These are phyloP conservation scores for Proteles cristata DNA, from an alignment of 2,113 vertebrate genomes.

Conservation along the genomic window DNA sequence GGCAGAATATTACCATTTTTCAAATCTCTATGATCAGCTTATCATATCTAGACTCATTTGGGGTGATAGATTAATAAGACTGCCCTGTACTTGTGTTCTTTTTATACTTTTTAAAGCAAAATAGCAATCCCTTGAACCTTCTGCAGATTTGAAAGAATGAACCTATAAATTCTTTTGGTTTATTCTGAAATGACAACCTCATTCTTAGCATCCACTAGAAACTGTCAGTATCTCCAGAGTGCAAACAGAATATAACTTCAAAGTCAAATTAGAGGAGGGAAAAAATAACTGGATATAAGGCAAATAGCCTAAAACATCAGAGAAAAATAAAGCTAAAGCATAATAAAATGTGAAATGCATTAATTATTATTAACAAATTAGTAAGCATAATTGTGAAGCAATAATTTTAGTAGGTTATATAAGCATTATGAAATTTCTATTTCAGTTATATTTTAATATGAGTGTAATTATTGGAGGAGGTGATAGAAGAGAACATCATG, in stretches of 20 bases:
- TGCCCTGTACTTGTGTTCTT: slow-evolving; percentile 7
- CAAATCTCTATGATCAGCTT: slow-evolving; percentile 56
- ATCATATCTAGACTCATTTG: slow-evolving; percentile 18
- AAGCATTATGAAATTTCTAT: background rate
- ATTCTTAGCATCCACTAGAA: background rate
- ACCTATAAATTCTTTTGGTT: slow-evolving; percentile 5
- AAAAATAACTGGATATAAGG: background rate
- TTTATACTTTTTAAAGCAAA: slow-evolving; percentile 39
- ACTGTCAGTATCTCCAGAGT: background rate
- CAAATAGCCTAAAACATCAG: background rate
- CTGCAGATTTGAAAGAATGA: background rate
- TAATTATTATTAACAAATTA: background rate
- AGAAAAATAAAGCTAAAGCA: background rate
- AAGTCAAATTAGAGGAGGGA: background rate
- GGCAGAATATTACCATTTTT: slow-evolving; percentile 59
- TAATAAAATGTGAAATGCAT: background rate
- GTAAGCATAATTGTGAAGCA: background rate
- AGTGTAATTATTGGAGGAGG: background rate
- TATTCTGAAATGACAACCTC: background rate
- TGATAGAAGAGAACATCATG: background rate
- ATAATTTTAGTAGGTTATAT: background rate
- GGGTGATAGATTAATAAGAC: slow-evolving; percentile 68
- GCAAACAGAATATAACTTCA: slow-evolving; percentile 2
- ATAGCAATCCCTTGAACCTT: background rate
- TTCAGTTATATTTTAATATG: background rate